Base-by-base conservation (phyloP, 2,113 vertebrate genomes). In the Ammospiza nelsoni region DNA sequence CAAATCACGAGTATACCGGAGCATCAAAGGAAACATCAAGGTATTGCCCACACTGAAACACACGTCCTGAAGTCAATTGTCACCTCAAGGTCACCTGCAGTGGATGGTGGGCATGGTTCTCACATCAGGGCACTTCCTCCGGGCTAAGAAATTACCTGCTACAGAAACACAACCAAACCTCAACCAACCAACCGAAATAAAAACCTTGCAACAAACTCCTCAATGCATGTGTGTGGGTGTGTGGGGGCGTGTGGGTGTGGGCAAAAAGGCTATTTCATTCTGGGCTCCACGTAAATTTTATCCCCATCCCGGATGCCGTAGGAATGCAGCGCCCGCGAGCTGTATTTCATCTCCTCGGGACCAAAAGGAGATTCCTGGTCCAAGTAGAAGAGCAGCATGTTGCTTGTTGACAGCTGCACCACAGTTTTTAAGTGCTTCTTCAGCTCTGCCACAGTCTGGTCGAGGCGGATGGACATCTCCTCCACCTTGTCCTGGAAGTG, bases 251-350 rank as follows among this genome's bases (percentile, higher is more conserved):
- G 69, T 29, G 77, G 63, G 55, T 24, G 92, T 43, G 84, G 95
- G 75, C 82, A 66, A 24, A n/a, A 81, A 88, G 97, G 97, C 92
- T 98, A 99, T 96, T 99, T 99, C 84, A 96, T 98, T 91, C 98
- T 99, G 76, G 98, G 98, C 91, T 99, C 98, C 66, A 99, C 98
- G 4, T 98, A 98, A 74, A 99, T 99, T 98, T 99, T 99, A 68
- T 99, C 99, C 31, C 99, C 99, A 84, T 99, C 99, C 35, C 98
- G 98, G 90, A 99, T 99, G 95, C 98, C 98, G 41, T 99, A 99
- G 25, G 99, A 99, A 80, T 99, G 99, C 81, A 99, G 97, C 0
- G 98, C 99, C 62, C 99, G 98, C 4, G 97, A 97, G 96, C 98
- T 98, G 85, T 98, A 99, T 93, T 98, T 99, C 98, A 99, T 95